Evolutionary conservation across 2,888 invertebrate species (phyloP).

Genomic region (Hymenopus coronatus): DNA sequence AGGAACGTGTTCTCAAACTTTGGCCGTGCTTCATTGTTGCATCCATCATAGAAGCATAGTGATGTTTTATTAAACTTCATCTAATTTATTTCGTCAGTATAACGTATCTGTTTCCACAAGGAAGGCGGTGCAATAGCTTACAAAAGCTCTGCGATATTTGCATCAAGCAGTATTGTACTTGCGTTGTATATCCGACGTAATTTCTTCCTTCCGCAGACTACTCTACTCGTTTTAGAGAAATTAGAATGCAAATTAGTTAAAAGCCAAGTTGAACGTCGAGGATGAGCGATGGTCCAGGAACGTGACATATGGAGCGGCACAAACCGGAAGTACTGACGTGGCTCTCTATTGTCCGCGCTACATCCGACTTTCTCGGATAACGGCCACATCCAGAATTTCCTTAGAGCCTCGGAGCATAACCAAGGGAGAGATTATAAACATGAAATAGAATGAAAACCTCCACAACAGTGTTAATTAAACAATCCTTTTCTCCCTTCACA

Average conservation of each 20-base stretch:
- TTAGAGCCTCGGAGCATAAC: background rate
- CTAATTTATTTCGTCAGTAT: background rate
- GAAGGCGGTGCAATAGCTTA: too few species aligned
- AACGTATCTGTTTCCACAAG: background rate
- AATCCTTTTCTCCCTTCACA: too few species aligned
- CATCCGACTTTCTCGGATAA: background rate
- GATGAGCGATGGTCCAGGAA: background rate
- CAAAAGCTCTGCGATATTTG: background rate
- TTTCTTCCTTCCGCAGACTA: background rate
- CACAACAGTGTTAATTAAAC: background rate
- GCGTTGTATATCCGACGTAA: background rate
- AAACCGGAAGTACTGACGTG: background rate
- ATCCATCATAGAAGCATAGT: too few species aligned
- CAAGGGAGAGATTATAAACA: background rate
- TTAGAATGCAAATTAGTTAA: background rate
- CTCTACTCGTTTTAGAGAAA: background rate
- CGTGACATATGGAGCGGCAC: background rate
- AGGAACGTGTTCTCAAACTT: too few species aligned
- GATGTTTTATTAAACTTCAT: background rate
- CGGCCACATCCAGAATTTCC: background rate
- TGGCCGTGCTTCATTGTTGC: too few species aligned
- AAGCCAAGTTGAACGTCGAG: background rate
- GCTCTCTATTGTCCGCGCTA: background rate
- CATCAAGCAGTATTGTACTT: background rate
- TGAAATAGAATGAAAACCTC: background rate